Evolutionary conservation across 2,888 invertebrate genomes (phyloP).

Genomic region (Ischnus inquisitorius): DNA sequence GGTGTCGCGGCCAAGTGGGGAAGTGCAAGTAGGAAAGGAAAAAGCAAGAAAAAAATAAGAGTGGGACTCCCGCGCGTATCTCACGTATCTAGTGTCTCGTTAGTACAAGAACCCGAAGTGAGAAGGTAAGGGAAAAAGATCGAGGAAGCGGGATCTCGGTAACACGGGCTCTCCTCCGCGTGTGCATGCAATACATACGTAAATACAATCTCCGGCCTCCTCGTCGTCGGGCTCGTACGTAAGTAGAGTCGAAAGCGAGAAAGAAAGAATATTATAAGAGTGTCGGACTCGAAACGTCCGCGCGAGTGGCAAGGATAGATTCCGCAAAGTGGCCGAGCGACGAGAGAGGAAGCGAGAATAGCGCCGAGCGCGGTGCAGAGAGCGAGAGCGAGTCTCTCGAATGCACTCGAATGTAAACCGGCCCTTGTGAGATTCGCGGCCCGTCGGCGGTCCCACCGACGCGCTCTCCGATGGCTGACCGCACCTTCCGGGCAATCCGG

Average conservation of each 20-base stretch:
- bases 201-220: neutral
- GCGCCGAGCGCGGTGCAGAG: neutral
- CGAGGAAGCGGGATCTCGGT: conserved; percentile 46
- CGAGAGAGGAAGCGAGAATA: conserved; percentile 56
- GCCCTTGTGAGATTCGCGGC: conserved; percentile 85
- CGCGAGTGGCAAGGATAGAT: conserved; percentile 11
- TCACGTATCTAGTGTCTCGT: conserved; percentile 65
- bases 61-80: conserved; percentile 66
- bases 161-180: conserved; percentile 7
- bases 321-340: neutral
- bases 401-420: conserved; percentile 84
- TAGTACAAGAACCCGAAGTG: conserved; percentile 57
- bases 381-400: conserved; percentile 61
- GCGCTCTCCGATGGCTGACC: conserved; percentile 81
- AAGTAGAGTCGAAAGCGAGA: conserved; percentile 57
- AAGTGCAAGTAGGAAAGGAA: conserved; percentile 54
- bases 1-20: conserved; percentile 73
- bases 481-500: conserved; percentile 84
- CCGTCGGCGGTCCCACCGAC: conserved; percentile 83
- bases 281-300: conserved; percentile 23
- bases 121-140: conserved; percentile 78
- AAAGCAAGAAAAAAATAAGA: conserved; percentile 41
- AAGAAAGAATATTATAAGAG: conserved; percentile 27
- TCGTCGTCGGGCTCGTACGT: conserved; percentile 2
- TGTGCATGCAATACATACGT: conserved; percentile 29